Evolutionary conservation across 2,113 vertebrate species (phyloP), one percentile per base, ranked within the genome.

Genomic region (Oryzias curvinotus): DNA sequence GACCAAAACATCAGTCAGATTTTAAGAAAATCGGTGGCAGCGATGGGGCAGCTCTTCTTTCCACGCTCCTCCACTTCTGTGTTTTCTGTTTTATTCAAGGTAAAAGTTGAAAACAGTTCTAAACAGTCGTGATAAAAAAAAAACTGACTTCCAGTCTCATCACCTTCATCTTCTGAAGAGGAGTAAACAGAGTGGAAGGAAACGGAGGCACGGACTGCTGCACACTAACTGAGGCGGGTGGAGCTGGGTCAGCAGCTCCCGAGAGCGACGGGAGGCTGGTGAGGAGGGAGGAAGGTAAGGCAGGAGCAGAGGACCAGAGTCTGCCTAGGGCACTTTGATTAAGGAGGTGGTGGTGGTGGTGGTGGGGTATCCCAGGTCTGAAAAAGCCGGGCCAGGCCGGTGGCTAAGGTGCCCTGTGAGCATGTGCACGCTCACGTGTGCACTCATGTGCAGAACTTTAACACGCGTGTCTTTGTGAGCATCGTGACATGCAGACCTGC

Each of bases 261-360:
- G 16, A 62, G 44, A 63, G n/a, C 19, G 21, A 65, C 52, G 36
- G 16, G 30, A 48, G 42, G 21, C n/a, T 23, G 58, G 65, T 28
- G 21, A 55, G 49, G 41, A 50, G 36, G 53, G 46, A 65, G 59
- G 57, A 19, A 60, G 51, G 61, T 68, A 19, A 5, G 21, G 30
- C 56, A 16, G 44, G 13, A 55, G 47, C 56, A 3, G 7, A n/a
- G 47, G 42, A 65, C 62, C 57, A 63, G 65, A 30, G 52, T 54
- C 55, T 62, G 68, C 77, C 65, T 1, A 0, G 7, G 51, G 78
- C 49, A 15, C 45, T 64, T 45, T 3, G 59, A 81, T 75, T 78
- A 75, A 72, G 62, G 41, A 41, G 2, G 17, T 19, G 41, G 16
- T 1, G 21, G 21, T 41, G 51, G 42, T 17, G 49, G 57, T 28